Conservation (phyloP, 2,888 invertebrate genomes). For the Gasteruption jaculator region DNA sequence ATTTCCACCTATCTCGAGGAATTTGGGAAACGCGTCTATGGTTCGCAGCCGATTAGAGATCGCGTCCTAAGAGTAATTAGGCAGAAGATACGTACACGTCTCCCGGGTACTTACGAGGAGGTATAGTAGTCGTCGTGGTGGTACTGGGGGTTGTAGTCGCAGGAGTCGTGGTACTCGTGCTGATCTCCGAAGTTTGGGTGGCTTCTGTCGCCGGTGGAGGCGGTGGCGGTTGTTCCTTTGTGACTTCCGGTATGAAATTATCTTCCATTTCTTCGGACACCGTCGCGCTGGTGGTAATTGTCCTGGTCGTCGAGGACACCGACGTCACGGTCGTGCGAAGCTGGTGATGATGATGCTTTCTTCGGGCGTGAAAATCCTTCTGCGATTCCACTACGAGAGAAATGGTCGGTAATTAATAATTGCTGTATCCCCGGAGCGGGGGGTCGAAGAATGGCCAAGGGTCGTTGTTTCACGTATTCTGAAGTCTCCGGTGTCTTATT, state of each 20-base stretch:
- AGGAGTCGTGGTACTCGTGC: slow-evolving; percentile 44
- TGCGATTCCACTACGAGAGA: slow-evolving; percentile 72
- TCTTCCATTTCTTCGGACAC: slow-evolving; percentile 39
- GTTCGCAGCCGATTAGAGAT: too few species aligned
- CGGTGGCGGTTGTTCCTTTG: too few species aligned
- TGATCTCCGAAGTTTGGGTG: slow-evolving; percentile 37
- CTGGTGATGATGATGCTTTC: slow-evolving; percentile 43
- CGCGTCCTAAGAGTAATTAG: too few species aligned
- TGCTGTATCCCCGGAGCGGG: too few species aligned
- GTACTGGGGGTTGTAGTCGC: slow-evolving; percentile 48
- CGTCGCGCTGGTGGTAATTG: slow-evolving; percentile 48
- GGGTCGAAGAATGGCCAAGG: too few species aligned
- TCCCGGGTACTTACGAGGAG: slow-evolving; percentile 54
- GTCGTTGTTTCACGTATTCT: too few species aligned
- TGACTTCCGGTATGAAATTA: slow-evolving; percentile 46
- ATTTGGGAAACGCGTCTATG: too few species aligned
- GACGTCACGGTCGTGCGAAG: slow-evolving; percentile 50
- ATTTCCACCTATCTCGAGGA: too few species aligned
- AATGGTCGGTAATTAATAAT: too few species aligned
- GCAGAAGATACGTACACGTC: neutral
- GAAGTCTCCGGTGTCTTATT: too few species aligned
- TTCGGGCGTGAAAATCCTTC: slow-evolving; percentile 74
- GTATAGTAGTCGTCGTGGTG: slow-evolving; percentile 48
- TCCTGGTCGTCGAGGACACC: slow-evolving; percentile 53
- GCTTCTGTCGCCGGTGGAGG: slow-evolving; percentile 38